phyloP scores from a whole-genome alignment of 23 tunicate genomes.

The Styela clava region DNA sequence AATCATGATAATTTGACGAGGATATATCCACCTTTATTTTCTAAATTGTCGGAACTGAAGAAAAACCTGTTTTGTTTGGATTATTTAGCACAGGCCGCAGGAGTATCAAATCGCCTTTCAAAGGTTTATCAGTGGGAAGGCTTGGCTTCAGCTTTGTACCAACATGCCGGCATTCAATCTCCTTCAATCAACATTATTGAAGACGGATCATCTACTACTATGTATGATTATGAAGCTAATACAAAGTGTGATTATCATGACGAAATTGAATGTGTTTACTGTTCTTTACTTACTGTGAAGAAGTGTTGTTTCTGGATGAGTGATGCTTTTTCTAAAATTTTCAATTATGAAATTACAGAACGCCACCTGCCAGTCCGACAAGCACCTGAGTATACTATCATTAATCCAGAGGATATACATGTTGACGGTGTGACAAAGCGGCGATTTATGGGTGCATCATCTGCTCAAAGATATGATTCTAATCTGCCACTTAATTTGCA shows the following conservation, averaged over 20 bases:
- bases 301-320: conserved; percentile 78
- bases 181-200: conserved; percentile 51
- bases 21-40: conserved; percentile 41
- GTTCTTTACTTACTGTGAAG: conserved; percentile 58
- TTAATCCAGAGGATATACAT: conserved; percentile 28
- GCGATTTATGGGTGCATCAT: conserved; percentile 4
- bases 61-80: conserved; percentile 57
- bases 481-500: conserved; percentile 6
- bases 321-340: conserved; percentile 45
- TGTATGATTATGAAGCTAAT: conserved; percentile 63
- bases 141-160: conserved; percentile 42
- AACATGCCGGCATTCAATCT: conserved; percentile 35
- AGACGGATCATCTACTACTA: conserved; percentile 42
- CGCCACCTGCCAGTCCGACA: conserved; percentile 58
- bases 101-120: conserved; percentile 41
- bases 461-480: conserved; percentile 3
- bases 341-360: conserved; percentile 62
- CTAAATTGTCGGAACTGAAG: conserved; percentile 37
- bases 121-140: conserved; percentile 54
- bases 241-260: conserved; percentile 76
- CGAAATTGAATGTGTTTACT: conserved; percentile 55
- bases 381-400: conserved; percentile 38
- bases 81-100: conserved; percentile 14
- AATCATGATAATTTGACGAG: conserved; percentile 8
- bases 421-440: conserved; percentile 14